phyloP scores from a whole-genome alignment of 1,140 invertebrate species.

The Mactra quadrangularis region DNA sequence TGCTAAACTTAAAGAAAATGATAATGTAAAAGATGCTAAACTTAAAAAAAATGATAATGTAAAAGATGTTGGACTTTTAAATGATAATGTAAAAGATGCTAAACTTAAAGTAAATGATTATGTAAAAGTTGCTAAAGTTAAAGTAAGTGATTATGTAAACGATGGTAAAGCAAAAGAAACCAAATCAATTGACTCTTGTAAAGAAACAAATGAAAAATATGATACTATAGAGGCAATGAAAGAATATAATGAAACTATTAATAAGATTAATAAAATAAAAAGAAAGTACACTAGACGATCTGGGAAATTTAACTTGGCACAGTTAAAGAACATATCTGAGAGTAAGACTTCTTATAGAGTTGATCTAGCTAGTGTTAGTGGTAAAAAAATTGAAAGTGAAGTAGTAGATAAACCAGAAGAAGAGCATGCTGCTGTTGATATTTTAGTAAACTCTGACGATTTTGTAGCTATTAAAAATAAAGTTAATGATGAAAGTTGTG shows the following conservation, averaged over 20 bases:
- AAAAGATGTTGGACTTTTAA: too few relatives aligned
- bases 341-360: background rate
- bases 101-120: too few relatives aligned
- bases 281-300: background rate
- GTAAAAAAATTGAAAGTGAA: background rate
- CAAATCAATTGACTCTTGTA: too few relatives aligned
- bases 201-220: too few relatives aligned
- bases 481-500: background rate
- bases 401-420: background rate
- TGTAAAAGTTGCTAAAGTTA: too few relatives aligned
- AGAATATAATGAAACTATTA: background rate
- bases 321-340: background rate
- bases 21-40: too few relatives aligned
- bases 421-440: background rate
- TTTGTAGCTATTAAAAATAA: background rate
- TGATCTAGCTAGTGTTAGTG: background rate
- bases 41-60: too few relatives aligned
- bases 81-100: too few relatives aligned
- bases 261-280: background rate
- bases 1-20: too few relatives aligned
- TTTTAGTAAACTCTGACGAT: background rate
- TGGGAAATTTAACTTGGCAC: background rate
- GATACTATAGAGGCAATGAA: too few relatives aligned
- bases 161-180: too few relatives aligned
- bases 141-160: too few relatives aligned